Base-by-base conservation (phyloP, 1,140 invertebrate species). In the Drosophila lacertosa region DNA sequence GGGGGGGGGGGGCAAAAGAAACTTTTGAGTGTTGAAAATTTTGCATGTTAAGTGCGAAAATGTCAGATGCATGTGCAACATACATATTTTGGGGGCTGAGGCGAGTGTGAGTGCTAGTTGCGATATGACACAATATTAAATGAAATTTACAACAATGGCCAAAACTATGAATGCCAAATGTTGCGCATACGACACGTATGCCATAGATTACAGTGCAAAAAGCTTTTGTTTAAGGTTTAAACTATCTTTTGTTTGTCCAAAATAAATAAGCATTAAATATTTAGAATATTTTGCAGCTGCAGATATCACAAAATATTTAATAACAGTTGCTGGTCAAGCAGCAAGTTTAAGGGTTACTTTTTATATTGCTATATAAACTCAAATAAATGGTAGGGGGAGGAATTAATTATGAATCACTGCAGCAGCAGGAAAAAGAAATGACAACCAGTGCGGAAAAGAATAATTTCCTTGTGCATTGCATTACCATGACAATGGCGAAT, bases 401-500 rank as follows among this genome's bases (percentile, higher is more conserved):
- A 60, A 74, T 70, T 88, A 88, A 88, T 88, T 88, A 88, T 88
- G 83, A 88, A 88, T 88, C 82, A 88, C 82, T 53, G 82, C 53
- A 63, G 44, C 48, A 20, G 53, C 22, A 22, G 53, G 54, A 40
- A 47, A 16, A 54, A 40, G n/a, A 32, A 65, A 68, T 54, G 53
- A 51, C 53, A 57, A 63, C 40, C 55, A 62, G 44, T 59, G 73
- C 68, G 73, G 67, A 77, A 83, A 86, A 80, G 73, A 70, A 84
- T 83, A 54, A 73, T 76, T 76, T 73, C 24, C 59, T 58, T 51
- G 37, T 48, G 58, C 35, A 50, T 64, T 44, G 44, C 75, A 83
- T 84, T 84, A 65, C 62, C 80, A 86, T 80, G 76, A 83, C 80
- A 86, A 84, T 74, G 60, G 81, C 48, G 53, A 55, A 29, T 13